phyloP scores from a whole-genome alignment of 2,797 vertebrate species.

The Apodemus agrarius region DNA sequence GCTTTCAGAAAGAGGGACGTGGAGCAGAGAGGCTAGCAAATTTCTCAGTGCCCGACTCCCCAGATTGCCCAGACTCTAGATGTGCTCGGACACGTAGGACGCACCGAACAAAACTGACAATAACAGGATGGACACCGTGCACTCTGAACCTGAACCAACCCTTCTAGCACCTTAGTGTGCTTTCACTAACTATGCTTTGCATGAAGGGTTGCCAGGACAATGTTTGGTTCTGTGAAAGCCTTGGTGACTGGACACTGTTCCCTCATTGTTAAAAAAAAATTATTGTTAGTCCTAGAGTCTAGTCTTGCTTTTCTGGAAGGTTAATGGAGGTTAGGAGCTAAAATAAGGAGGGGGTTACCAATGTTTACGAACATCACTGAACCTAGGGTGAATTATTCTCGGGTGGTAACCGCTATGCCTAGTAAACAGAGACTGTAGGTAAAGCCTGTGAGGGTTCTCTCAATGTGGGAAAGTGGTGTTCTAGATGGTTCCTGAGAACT shows the following conservation, averaged over 20 bases:
- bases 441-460: not conserved
- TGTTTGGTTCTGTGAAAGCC: not conserved
- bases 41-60: not conserved
- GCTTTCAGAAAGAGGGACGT: not conserved
- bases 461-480: not conserved
- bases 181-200: not conserved
- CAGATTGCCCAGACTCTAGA: not conserved
- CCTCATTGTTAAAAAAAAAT: not conserved
- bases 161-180: not conserved
- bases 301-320: not conserved
- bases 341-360: not conserved
- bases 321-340: not conserved
- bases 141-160: not conserved
- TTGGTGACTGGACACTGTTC: not conserved
- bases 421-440: not conserved
- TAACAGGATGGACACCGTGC: not conserved
- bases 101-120: not conserved
- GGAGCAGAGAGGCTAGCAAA: not conserved
- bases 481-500: not conserved
- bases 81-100: not conserved
- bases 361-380: not conserved
- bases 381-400: not conserved
- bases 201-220: not conserved
- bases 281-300: not conserved
- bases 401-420: not conserved